Evolutionary conservation across 2,888 invertebrate genomes (phyloP).

Genomic region (Malthinus flaveolus): DNA sequence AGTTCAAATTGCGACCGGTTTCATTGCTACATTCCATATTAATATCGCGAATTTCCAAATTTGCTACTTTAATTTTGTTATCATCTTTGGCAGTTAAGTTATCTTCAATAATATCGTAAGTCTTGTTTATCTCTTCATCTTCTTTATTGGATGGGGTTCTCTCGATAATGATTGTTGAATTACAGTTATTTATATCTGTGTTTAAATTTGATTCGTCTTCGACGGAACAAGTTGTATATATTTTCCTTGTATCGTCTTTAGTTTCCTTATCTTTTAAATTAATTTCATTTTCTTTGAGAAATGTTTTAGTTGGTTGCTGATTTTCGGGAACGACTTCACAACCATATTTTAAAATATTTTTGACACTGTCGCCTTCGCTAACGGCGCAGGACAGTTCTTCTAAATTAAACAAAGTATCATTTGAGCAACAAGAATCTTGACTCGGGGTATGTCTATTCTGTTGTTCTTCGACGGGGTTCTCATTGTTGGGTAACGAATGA

Average conservation of each 20-base stretch:
- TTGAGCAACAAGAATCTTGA: conserved; percentile 68
- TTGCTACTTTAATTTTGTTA: too few species aligned
- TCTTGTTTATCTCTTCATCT: too few species aligned
- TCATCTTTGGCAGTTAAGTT: too few species aligned
- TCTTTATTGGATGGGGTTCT: too few species aligned
- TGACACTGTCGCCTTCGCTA: conserved; percentile 33
- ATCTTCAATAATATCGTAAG: too few species aligned
- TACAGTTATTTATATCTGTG: too few species aligned
- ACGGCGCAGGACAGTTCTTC: conserved; percentile 55
- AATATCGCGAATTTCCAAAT: too few species aligned
- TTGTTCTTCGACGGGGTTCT: conserved; percentile 50
- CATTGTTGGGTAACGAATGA: conserved; percentile 58
- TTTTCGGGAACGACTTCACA: background rate
- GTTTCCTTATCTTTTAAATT: too few species aligned
- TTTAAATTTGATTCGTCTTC: background rate
- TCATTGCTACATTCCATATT: too few species aligned
- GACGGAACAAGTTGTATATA: conserved; percentile 1
- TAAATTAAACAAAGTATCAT: conserved; percentile 66
- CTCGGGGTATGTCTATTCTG: conserved; percentile 57
- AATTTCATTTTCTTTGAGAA: background rate
- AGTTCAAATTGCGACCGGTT: too few species aligned
- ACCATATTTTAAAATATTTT: too few species aligned
- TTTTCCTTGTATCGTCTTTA: conserved; percentile 17
- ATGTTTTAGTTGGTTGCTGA: background rate
- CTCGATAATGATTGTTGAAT: too few species aligned